These are phyloP conservation scores for Aulostomus chinensis DNA, from an alignment of 2,797 vertebrate species.

Conservation along the genomic window DNA sequence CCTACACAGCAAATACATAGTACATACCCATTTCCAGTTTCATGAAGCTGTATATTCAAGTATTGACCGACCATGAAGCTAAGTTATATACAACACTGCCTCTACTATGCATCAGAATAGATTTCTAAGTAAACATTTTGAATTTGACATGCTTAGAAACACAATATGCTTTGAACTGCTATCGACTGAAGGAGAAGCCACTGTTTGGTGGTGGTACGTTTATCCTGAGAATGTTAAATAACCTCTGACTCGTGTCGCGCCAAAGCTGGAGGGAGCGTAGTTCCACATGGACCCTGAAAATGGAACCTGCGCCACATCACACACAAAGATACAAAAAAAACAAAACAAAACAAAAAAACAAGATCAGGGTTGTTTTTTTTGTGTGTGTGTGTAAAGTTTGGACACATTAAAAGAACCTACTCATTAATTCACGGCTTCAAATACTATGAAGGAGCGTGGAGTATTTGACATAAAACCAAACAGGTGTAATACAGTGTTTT, in stretches of 20 bases:
- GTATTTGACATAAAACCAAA: too few species aligned
- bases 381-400: too few species aligned
- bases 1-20: conserved; percentile 7
- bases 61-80: conserved; percentile 39
- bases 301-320: conserved; percentile 83
- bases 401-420: background rate
- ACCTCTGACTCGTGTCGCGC: conserved; percentile 84
- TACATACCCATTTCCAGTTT: conserved; percentile 47
- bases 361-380: too few species aligned
- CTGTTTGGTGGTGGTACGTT: conserved; percentile 9
- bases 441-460: background rate
- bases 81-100: conserved; percentile 8
- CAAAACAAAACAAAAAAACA: conserved; percentile 13
- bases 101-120: conserved; percentile 7
- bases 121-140: conserved; percentile 38
- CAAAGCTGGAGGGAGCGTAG: conserved; percentile 87
- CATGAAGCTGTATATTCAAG: conserved; percentile 52
- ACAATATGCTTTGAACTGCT: conserved; percentile 13
- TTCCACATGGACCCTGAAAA: conserved; percentile 92
- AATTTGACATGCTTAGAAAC: conserved; percentile 7
- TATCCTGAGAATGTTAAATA: conserved; percentile 42
- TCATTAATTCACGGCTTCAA: background rate
- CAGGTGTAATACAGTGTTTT: too few species aligned
- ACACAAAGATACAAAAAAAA: conserved; percentile 1
- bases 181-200: conserved; percentile 11